phyloP scores from a whole-genome alignment of 1,140 invertebrate species.

The Kradibia gibbosae region DNA sequence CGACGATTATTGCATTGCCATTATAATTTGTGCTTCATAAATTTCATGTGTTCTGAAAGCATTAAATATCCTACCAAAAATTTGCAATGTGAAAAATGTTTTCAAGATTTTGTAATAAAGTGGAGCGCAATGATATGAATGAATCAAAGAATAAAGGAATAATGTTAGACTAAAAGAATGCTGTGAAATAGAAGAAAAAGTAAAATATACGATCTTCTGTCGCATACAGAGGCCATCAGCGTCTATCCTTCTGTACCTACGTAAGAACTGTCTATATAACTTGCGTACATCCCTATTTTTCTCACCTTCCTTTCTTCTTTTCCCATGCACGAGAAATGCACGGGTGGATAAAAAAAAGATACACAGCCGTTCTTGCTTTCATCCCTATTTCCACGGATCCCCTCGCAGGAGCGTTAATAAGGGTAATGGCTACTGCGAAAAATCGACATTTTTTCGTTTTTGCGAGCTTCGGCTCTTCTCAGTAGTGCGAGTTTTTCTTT shows the following conservation, averaged over 20 bases:
- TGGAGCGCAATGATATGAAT: too few species aligned
- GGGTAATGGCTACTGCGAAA: slow-evolving; percentile 55
- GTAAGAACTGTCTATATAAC: neutral
- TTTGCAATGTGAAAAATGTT: too few species aligned
- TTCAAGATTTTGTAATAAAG: too few species aligned
- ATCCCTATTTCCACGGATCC: slow-evolving; percentile 26
- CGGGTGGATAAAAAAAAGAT: neutral
- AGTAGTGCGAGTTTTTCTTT: neutral
- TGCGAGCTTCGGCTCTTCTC: neutral
- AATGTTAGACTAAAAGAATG: too few species aligned
- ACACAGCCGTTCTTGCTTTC: slow-evolving; percentile 21
- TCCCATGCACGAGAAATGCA: slow-evolving; percentile 5
- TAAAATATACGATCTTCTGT: too few species aligned
- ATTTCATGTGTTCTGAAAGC: too few species aligned
- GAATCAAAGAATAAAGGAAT: too few species aligned
- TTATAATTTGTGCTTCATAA: too few species aligned
- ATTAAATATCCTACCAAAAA: too few species aligned
- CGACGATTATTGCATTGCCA: too few species aligned
- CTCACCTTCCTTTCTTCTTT: slow-evolving; percentile 1
- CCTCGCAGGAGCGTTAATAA: slow-evolving; percentile 56
- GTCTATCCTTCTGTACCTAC: neutral
- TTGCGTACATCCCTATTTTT: neutral
- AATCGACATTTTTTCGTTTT: slow-evolving; percentile 14
- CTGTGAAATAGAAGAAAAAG: too few species aligned
- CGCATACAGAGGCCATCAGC: neutral